These are phyloP conservation scores for Nymphalis urticae DNA, from an alignment of 2,888 invertebrate species.

Conservation along the genomic window DNA sequence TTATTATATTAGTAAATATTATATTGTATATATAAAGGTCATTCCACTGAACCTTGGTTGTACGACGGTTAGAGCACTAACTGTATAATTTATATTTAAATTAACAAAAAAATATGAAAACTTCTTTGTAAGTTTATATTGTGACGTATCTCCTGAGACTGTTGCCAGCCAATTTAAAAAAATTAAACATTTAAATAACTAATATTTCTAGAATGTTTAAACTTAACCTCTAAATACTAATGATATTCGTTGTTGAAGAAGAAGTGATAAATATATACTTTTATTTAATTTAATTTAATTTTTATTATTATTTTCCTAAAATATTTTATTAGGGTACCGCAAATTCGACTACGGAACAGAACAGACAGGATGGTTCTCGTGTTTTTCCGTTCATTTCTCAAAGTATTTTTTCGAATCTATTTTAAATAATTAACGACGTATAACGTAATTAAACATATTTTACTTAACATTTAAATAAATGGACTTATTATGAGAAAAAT, in stretches of 20 bases:
- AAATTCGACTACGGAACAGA: too few relatives aligned
- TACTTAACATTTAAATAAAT: too few relatives aligned
- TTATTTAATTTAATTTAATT: too few relatives aligned
- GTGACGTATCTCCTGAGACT: slow-evolving; percentile 25
- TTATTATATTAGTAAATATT: too few relatives aligned
- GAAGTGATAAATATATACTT: not conserved
- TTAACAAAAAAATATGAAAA: slow-evolving; percentile 15
- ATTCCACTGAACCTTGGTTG: slow-evolving; percentile 39
- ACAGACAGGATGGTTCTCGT: too few relatives aligned
- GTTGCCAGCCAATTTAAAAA: slow-evolving; percentile 34
- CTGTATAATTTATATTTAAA: slow-evolving; percentile 17
- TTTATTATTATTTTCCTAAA: too few relatives aligned
- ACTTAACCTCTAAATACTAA: not conserved
- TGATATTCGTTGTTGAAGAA: not conserved
- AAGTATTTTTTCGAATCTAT: too few relatives aligned
- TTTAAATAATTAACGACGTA: too few relatives aligned
- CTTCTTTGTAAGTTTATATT: slow-evolving; percentile 17
- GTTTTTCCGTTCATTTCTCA: too few relatives aligned
- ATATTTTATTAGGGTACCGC: too few relatives aligned
- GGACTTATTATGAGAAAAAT: too few relatives aligned
- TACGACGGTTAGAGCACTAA: slow-evolving; percentile 34
- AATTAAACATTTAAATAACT: not conserved
- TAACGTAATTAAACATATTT: too few relatives aligned
- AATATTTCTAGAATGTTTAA: not conserved
- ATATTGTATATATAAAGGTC: slow-evolving; percentile 27